Evolutionary conservation across 2,888 invertebrate species (phyloP), one percentile per base, ranked within the genome.

Genomic region (Erebia ligea): DNA sequence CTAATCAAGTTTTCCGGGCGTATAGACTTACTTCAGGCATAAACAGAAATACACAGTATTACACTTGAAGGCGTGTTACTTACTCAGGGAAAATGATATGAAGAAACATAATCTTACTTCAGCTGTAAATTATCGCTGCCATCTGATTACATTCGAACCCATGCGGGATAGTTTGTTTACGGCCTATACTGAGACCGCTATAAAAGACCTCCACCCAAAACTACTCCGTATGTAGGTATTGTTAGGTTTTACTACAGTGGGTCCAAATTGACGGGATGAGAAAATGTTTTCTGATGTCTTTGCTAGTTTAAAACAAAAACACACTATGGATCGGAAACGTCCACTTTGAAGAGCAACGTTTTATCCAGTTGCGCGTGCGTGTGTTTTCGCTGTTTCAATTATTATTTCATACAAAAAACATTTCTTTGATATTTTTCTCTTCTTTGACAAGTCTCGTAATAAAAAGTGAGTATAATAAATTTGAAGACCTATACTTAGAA

Each of bases 81-180:
- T 52, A 52, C 52, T 52, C 8, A 2, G 17, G 17, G 54, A 54
- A 54, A 54, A 54, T 52, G 2, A 19, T 17, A 54, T 54, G 10
- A 19, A 54, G 54, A 54, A 54, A 54, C 17, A 52, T 52, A 52
- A 52, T 17, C 10, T 25, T 17, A 11, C 40, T 1, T 40, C 34
- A 40, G 10, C 40, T 54, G 65, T 65, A 54, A 65, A 40, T 65
- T 54, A 65, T 65, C 40, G 57, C 56, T 56, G 56, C 56, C n/a
- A 42, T 56, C 42, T 66, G 66, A 66, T 66, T 66, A 66, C 66
- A 66, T 66, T 57, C 10, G 66, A 42, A 45, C 66, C 66, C 56
- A 45, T 66, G 66, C 66, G 66, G 66, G 66, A 66, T 57, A 54
- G 66, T 66, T 66, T 66, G 66, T 66, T 66, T 66, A 66, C 56